phyloP scores from a whole-genome alignment of 2,888 invertebrate species.

The Oxystoma pomonae region DNA sequence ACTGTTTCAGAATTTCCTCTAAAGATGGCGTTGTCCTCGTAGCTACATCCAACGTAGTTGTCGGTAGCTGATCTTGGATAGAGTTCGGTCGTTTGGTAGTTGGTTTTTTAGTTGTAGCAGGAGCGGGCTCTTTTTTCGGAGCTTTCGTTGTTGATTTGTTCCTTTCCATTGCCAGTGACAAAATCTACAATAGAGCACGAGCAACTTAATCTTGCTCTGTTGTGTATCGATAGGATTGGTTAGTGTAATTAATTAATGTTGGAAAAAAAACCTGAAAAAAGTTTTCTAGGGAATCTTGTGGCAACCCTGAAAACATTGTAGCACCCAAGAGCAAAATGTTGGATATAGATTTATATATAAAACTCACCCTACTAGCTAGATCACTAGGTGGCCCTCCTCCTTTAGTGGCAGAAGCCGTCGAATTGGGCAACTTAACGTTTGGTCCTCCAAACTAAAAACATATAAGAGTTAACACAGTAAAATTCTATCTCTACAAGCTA shows the following conservation, averaged over 20 bases:
- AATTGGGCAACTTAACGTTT: constrained; percentile 20
- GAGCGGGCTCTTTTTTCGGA: constrained; percentile 22
- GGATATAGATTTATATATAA: no score
- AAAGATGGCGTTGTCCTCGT: constrained; percentile 32
- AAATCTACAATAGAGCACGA: no score
- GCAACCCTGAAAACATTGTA: no score
- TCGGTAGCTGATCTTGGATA: constrained; percentile 30
- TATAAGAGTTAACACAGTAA: no score
- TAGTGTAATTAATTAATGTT: no score
- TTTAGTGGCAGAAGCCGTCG: not conserved
- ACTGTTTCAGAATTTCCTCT: constrained; percentile 41
- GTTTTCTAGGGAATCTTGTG: no score
- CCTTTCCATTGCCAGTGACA: constrained; percentile 41
- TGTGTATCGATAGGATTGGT: no score
- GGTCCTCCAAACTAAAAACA: constrained; percentile 22
- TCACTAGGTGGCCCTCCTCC: constrained; percentile 16
- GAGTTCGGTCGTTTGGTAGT: constrained; percentile 31
- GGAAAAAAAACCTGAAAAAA: no score
- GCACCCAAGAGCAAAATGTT: no score
- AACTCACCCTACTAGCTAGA: constrained; percentile 37
- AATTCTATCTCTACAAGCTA: no score
- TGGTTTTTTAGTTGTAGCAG: constrained; percentile 10
- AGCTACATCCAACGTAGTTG: constrained; percentile 18
- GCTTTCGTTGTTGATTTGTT: constrained; percentile 30
- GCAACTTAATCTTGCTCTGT: no score